Evolutionary conservation across 2,888 invertebrate genomes (phyloP).

Genomic region (Heliconius ethilla): DNA sequence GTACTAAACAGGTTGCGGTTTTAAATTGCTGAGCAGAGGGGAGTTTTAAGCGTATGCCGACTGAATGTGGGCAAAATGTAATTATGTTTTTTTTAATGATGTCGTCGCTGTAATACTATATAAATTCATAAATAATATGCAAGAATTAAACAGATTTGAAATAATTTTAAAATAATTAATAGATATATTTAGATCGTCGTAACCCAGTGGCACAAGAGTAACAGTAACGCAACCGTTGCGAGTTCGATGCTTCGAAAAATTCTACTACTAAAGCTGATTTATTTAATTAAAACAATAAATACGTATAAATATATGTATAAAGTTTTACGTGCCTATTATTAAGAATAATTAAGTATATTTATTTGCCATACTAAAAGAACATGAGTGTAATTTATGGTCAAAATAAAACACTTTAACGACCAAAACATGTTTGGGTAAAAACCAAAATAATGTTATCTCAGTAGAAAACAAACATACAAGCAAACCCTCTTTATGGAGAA

Average conservation of each 20-base stretch:
- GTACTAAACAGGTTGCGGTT: conserved; percentile 19
- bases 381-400: background rate
- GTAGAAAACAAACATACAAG: conserved; percentile 9
- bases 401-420: conserved; percentile 17
- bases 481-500: background rate
- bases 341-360: conserved; percentile 7
- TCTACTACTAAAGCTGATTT: background rate
- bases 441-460: conserved; percentile 10
- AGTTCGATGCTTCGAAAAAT: no score
- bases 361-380: background rate
- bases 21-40: conserved; percentile 13
- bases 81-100: background rate
- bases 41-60: background rate
- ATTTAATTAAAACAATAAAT: no score
- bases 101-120: background rate
- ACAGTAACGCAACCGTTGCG: no score
- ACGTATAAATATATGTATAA: background rate
- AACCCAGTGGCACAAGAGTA: no score
- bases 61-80: background rate
- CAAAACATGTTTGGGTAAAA: conserved; percentile 14
- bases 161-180: no score
- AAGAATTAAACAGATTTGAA: background rate
- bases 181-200: no score
- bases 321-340: background rate
- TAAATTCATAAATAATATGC: background rate